Evolutionary conservation across 2,797 vertebrate genomes (phyloP), one percentile per base, ranked within the genome.

Genomic region (Gymnopithys bicolor): DNA sequence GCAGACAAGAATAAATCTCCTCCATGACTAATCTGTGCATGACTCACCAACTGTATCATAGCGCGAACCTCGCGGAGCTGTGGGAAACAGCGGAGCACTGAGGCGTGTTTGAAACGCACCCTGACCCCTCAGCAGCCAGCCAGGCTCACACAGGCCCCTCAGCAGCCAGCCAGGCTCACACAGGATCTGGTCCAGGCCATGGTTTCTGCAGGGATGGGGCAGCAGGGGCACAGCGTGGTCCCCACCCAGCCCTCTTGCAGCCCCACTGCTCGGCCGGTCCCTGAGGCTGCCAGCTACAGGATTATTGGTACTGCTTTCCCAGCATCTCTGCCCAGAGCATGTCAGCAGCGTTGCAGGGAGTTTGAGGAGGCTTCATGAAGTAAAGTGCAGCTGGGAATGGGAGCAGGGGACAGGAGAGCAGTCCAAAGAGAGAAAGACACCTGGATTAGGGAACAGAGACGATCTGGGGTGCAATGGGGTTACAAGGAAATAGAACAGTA

Each of bases 11-110:
- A 86, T 87, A 92, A 91, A 85, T 52, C 69, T 90, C 73, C 53
- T 80, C 75, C 45, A 11, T 94, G 94, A 95, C 84, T 96, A 95
- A 95, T 89, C 46, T 51, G 89, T 76, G 73, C 46, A 30, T 96
- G 95, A 95, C 48, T 96, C 95, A 92, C 84, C 79, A 77, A 13
- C 82, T 75, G 73, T 16, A 48, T 37, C 87, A 9, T 43, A 82
- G 76, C 1, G 2, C 67, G 49, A 69, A 33, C 48, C 70, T 92
- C 1, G 3, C 67, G 63, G 84, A 73, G 88, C 94, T 94, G 87
- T 83, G 95, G 82, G 93, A 89, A 94, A 62, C 58, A 79, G 24
- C 4, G 4, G 82, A 77, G 92, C 89, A n/a, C 78, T 58, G 71
- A 90, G 84, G 92, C 84, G 4, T 91, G 89, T 10, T 68, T 23